Conservation (phyloP, 2,888 invertebrate species). For the Caenorhabditis sp. region DNA sequence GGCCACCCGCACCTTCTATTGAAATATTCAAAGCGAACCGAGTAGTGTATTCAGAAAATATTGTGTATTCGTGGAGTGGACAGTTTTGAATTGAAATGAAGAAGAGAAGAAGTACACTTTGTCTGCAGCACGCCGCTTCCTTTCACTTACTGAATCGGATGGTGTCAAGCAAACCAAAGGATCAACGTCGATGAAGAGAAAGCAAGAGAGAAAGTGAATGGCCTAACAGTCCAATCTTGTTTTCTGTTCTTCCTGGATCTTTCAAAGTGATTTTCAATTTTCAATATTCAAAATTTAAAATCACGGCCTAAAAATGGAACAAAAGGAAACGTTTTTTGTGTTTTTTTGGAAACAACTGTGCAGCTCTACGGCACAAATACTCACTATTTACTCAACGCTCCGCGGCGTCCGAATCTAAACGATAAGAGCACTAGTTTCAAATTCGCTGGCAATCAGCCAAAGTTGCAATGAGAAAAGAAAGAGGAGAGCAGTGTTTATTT, state of each 20-base stretch:
- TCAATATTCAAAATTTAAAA: constrained; percentile 6
- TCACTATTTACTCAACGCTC: constrained; percentile 12
- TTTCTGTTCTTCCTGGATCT: too few species aligned
- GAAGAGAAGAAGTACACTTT: constrained; percentile 20
- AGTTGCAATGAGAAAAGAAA: background rate
- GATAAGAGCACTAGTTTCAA: constrained; percentile 41
- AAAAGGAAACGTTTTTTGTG: background rate
- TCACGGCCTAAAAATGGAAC: background rate
- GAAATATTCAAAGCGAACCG: constrained; percentile 16
- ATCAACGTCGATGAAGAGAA: too few species aligned
- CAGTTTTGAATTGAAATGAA: constrained; percentile 22
- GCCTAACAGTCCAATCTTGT: too few species aligned
- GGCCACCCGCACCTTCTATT: constrained; percentile 17
- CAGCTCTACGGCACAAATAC: constrained; percentile 14
- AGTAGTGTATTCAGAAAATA: background rate
- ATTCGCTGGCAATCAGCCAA: constrained; percentile 29
- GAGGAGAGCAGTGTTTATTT: background rate
- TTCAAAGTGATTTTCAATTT: background rate
- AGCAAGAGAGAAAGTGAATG: constrained; percentile 42
- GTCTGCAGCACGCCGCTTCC: constrained; percentile 3
- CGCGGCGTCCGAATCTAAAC: background rate
- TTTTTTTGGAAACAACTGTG: constrained; percentile 12
- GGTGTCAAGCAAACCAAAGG: constrained; percentile 15
- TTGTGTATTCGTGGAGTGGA: constrained; percentile 13
- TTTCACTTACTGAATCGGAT: background rate